phyloP scores from a whole-genome alignment of 37 sponge, comb jelly and placozoan species.

The Chondrilla cf. caribensis region DNA sequence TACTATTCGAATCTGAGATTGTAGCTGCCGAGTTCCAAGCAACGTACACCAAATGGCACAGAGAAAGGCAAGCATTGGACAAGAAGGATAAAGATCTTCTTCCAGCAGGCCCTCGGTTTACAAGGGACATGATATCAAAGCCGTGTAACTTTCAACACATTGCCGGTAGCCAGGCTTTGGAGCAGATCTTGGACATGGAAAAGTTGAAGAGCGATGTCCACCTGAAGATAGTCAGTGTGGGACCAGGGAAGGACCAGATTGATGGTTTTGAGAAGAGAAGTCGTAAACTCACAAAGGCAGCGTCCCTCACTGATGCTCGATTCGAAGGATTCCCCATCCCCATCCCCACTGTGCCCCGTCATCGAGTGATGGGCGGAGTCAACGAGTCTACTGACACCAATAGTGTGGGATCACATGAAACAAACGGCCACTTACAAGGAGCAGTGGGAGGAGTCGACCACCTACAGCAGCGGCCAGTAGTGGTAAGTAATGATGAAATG shows the following conservation, averaged over 20 bases:
- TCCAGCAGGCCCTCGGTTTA: slow-evolving; percentile 16
- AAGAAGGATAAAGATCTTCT: neutral
- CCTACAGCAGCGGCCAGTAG: neutral
- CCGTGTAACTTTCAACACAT: slow-evolving; percentile 87
- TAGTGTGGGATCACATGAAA: neutral
- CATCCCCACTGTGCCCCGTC: slow-evolving; percentile 11
- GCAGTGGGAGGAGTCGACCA: neutral
- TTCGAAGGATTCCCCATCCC: slow-evolving; percentile 19
- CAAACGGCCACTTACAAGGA: neutral
- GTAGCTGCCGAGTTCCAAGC: slow-evolving; percentile 38
- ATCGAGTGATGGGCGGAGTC: neutral
- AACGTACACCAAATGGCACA: slow-evolving; percentile 46
- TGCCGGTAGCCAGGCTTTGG: slow-evolving; percentile 69
- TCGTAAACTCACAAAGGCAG: neutral
- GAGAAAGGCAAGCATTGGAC: slow-evolving; percentile 30
- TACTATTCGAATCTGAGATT: slow-evolving; percentile 40
- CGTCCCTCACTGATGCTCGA: neutral
- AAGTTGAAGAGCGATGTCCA: slow-evolving; percentile 59
- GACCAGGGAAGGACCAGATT: neutral
- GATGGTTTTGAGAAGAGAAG: neutral
- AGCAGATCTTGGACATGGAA: slow-evolving; percentile 69
- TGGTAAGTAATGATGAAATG: slow-evolving; percentile 9
- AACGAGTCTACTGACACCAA: neutral
- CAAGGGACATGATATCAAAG: slow-evolving; percentile 67
- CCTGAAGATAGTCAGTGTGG: slow-evolving; percentile 8